Conservation (phyloP, 2,797 vertebrate species). For the Takifugu ocellatus region DNA sequence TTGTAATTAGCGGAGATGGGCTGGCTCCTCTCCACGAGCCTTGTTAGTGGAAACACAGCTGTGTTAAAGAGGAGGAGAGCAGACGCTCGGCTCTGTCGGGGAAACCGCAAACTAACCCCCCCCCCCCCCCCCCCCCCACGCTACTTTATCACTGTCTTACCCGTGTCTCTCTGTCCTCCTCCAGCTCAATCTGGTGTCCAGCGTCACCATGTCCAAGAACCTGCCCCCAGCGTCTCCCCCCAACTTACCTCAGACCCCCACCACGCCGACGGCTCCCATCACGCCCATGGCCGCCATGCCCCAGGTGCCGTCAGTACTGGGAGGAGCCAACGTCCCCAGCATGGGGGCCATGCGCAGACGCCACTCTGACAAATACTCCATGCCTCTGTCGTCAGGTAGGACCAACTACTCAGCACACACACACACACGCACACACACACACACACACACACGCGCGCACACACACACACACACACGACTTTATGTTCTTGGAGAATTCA, state of each 20-base stretch:
- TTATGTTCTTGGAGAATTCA: not conserved
- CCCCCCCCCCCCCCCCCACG: conserved; percentile 27
- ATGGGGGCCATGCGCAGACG: conserved; percentile 98
- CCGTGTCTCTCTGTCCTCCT: conserved; percentile 37
- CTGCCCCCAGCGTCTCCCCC: conserved; percentile 94
- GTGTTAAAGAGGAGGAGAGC: conserved; percentile 76
- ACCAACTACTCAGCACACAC: conserved; percentile 39
- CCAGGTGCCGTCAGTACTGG: conserved; percentile 97
- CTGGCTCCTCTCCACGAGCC: conserved; percentile 88
- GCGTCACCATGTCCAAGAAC: conserved; percentile 99
- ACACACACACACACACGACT: not conserved
- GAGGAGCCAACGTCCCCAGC: conserved; percentile 93
- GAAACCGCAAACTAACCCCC: conserved; percentile 77
- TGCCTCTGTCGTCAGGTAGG: conserved; percentile 96
- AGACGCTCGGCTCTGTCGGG: conserved; percentile 86
- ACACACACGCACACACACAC: not conserved
- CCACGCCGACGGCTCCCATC: conserved; percentile 95
- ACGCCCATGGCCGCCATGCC: conserved; percentile 97
- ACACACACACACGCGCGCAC: not conserved
- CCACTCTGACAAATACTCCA: conserved; percentile 98
- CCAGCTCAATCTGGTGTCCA: conserved; percentile 98
- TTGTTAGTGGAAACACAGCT: conserved; percentile 97
- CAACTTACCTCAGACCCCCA: conserved; percentile 98
- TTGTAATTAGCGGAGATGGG: conserved; percentile 98
- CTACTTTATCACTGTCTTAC: conserved; percentile 54